These are phyloP conservation scores for Lucinisca nassula DNA, from an alignment of 2,888 invertebrate species.

Conservation along the genomic window DNA sequence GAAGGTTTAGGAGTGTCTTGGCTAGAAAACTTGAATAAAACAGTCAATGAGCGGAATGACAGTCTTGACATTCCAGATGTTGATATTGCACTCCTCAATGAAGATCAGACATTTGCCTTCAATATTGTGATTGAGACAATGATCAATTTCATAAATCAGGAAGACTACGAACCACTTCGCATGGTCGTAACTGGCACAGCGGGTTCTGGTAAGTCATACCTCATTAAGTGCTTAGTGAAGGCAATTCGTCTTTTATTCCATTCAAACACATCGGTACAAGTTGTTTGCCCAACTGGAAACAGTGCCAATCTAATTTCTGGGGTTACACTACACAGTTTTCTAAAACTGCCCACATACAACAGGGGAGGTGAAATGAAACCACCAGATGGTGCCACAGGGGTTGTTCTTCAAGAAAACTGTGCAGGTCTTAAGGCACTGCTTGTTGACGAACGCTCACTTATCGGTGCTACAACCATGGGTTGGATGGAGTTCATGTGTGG, in stretches of 20 bases:
- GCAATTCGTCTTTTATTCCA: not conserved
- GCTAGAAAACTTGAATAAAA: slow-evolving; percentile 28
- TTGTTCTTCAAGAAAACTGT: slow-evolving; percentile 58
- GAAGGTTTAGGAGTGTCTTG: slow-evolving; percentile 34
- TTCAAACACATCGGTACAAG: not conserved
- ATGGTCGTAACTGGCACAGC: not conserved
- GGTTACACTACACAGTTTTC: slow-evolving; percentile 44
- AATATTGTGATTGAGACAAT: not conserved
- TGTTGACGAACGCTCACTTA: slow-evolving; percentile 72
- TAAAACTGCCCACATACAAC: slow-evolving; percentile 55
- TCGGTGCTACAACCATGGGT: slow-evolving; percentile 41
- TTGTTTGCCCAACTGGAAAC: slow-evolving; percentile 28
- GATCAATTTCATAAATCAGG: not conserved
- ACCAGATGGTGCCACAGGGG: slow-evolving; percentile 63
- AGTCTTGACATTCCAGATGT: slow-evolving; percentile 46
- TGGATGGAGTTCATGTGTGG: slow-evolving; percentile 55
- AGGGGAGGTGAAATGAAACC: slow-evolving; percentile 45
- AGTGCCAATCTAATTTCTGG: slow-evolving; percentile 67
- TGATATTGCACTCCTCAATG: not conserved
- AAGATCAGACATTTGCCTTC: not conserved
- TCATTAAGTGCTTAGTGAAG: not conserved
- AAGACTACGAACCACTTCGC: not conserved
- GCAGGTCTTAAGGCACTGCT: slow-evolving; percentile 55
- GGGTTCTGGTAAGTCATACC: not conserved
- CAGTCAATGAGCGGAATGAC: not conserved